Evolutionary conservation across 2,888 invertebrate species (phyloP), one percentile per base, ranked within the genome.

Genomic region (Hirudinaria manillensis): DNA sequence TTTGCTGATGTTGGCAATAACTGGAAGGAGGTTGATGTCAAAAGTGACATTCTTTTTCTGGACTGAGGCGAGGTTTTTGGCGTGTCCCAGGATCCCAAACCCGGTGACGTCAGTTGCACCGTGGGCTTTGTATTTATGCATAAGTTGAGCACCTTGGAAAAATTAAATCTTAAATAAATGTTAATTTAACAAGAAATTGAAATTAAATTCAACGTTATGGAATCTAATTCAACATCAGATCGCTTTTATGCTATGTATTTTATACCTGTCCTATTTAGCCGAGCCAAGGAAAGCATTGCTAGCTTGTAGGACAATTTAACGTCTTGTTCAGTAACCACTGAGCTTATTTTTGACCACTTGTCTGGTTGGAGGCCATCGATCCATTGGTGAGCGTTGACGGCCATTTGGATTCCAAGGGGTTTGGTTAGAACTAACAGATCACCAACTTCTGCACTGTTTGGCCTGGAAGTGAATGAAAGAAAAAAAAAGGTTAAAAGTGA

Each of bases 71-170:
- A 93, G 86, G 85, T 92, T 92, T 82, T 90, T 89, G 29, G 92
- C 92, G 84, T 93, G 92, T 0, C 92, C 92, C 19, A 92, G 83
- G 3, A 93, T 84, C 2, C 93, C 93, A 83, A 92, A 93, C 0
- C 92, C 92, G 16, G 92, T 92, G 0, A 93, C 89, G 83, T 93
- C 92, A 0, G 93, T 93, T 10, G 91, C 91, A 70, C 90, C 91
- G 82, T 92, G 91, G 0, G 92, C 92, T 80, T 90, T 89, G 83
- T 91, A 91, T 86, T 92, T 92, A 85, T 92, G 91, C 91, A 93
- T 92, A 75, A 92, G 85, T 78, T 88, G 85, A 0, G 92, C 91
- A 79, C 90, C 91, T 89, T n/a, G n/a, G n/a, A n/a, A 10, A 72
- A 32, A 19, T 16, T 29, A 13, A 71, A 13, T n/a, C 27, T 36